phyloP scores from a whole-genome alignment of 2,113 vertebrate species.

The Candoia aspera region DNA sequence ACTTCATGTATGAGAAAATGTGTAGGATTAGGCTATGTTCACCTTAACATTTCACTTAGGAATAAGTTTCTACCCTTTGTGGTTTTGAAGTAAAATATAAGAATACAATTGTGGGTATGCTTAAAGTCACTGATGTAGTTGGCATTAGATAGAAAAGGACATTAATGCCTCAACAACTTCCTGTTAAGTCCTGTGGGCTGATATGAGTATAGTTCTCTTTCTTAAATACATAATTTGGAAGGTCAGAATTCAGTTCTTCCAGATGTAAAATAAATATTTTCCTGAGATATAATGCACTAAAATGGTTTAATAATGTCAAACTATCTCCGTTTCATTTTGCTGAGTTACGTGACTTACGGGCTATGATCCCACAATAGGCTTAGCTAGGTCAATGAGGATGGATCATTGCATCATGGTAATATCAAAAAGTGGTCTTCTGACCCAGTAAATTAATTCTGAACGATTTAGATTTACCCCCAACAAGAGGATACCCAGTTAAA shows the following conservation, averaged over 20 bases:
- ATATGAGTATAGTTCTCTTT: neutral
- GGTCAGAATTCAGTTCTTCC: neutral
- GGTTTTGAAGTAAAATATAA: neutral
- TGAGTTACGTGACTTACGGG: neutral
- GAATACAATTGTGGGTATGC: neutral
- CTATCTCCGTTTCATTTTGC: neutral
- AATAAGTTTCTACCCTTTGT: neutral
- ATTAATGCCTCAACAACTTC: neutral
- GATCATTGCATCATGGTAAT: neutral
- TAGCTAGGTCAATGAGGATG: neutral
- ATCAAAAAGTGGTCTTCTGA: neutral
- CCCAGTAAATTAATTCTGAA: neutral
- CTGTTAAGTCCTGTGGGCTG: neutral
- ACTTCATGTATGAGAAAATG: neutral
- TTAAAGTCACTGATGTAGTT: neutral
- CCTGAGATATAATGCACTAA: neutral
- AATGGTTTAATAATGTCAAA: neutral
- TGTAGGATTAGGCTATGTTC: neutral
- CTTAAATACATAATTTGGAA: neutral
- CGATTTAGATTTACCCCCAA: neutral
- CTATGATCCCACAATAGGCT: neutral
- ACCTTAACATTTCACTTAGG: neutral
- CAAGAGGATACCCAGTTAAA: neutral
- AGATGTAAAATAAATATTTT: neutral
- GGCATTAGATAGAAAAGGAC: neutral